Evolutionary conservation across 2,113 vertebrate genomes (phyloP), one percentile per base, ranked within the genome.

Genomic region (Lathamus discolor): DNA sequence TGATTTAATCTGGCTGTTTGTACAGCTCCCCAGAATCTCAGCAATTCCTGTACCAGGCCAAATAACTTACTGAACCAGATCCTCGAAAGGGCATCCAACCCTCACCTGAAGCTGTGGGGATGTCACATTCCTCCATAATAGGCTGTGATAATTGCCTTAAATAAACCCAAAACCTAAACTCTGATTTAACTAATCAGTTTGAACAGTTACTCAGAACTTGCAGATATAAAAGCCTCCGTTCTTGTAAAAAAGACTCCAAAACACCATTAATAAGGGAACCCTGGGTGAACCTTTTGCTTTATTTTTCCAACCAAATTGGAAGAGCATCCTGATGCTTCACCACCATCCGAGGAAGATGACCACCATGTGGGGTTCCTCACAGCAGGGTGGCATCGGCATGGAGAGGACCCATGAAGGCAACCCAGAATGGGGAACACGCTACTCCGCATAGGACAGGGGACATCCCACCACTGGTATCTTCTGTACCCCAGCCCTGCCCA

Each of bases 1-100:
- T 88, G 83, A 94, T 92, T 93, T 94, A 83, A 94, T 94, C 95
- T 90, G 90, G 79, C 88, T 95, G 90, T 73, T 63, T 37, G n/a
- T 93, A 39, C 63, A 80, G n/a, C 28, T 83, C 95, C 86, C 72
- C 86, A 61, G 44, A 66, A 96, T 52, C 88, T 80, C 88, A 88
- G 88, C 67, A 77, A 51, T 70, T 86, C 86, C 79, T 74, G 44
- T 11, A 27, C 72, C 39, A 76, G 92, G 83, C 92, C 79, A 93
- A 96, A 73, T 55, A 94, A 90, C 90, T 94, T 92, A 88, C 59
- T 92, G 92, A 85, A 90, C 63, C 62, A 0, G 59, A 94, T 79
- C 92, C 43, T 74, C 9, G 17, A 61, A 28, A 95, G 92, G 90
- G 74, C 85, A 94, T 72, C 87, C 90, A 90, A 41, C 82, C 92